Evolutionary conservation across 1,140 invertebrate genomes (phyloP).

Genomic region (Bombus polaris): DNA sequence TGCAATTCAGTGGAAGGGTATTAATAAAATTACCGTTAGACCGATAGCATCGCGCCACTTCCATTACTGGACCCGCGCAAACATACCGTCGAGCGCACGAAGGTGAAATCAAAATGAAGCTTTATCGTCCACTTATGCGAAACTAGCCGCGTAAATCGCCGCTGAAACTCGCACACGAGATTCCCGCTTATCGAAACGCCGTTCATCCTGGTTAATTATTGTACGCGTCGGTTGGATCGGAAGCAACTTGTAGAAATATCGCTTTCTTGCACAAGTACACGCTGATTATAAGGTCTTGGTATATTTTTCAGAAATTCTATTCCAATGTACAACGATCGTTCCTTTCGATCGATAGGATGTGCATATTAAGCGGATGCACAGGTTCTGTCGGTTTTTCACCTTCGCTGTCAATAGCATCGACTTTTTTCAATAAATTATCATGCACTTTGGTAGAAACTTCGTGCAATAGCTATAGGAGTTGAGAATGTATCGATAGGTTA

Average conservation of each 20-base stretch:
- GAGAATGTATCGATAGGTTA: too few species aligned
- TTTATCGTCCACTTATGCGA: slow-evolving; percentile 51
- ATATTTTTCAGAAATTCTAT: not conserved
- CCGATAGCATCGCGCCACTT: slow-evolving; percentile 35
- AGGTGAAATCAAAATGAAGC: slow-evolving; percentile 41
- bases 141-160: slow-evolving; percentile 52
- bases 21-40: slow-evolving; percentile 57
- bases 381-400: not conserved
- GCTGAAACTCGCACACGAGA: slow-evolving; percentile 33
- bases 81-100: not conserved
- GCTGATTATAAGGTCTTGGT: not conserved
- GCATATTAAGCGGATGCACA: too few species aligned
- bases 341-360: too few species aligned
- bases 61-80: slow-evolving; percentile 29
- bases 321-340: too few species aligned
- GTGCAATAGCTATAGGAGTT: too few species aligned
- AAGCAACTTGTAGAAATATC: not conserved
- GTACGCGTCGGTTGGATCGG: not conserved
- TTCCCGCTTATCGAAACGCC: slow-evolving; percentile 33
- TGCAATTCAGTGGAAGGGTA: slow-evolving; percentile 33
- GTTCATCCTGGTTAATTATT: slow-evolving; percentile 44
- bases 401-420: not conserved
- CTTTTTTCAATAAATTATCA: not conserved
- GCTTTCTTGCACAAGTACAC: not conserved
- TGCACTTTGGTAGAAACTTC: too few species aligned